Base-by-base conservation (phyloP, 2,113 vertebrate genomes). In the Tauraco erythrolophus region DNA sequence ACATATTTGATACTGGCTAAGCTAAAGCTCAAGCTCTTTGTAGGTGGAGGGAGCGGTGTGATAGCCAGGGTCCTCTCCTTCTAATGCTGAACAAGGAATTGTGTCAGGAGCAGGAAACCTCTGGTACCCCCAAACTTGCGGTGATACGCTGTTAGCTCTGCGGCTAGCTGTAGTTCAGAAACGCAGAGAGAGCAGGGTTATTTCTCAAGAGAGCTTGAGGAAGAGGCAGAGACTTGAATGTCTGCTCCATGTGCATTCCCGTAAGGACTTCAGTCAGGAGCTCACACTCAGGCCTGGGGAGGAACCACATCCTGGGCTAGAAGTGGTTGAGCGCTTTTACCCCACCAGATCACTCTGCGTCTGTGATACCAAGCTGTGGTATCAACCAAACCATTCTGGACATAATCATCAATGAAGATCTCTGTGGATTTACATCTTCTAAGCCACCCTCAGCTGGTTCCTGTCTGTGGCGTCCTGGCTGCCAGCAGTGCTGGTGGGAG, bases 91-190 rank as follows among this genome's bases (percentile, higher is more conserved):
- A 7, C 17, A 74, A 76, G 11, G 46, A 79, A n/a, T 19, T 37
- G 5, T 11, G 27, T 37, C 24, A 53, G 43, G 18, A 74, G n/a
- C 66, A 75, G 46, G 11, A 70, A 62, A n/a, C 30, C 8, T 18
- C 37, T 24, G 15, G 7, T n/a, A 41, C 21, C 14, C 3, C 23
- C 48, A 58, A 28, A 60, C 17, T 77, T 10, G 0, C 0, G 3
- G 45, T 10, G 27, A 10, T 9, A 13, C 7, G 35, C 37, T 48
- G 5, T 12, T 60, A 37, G 30, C 31, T 57, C 17, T 53, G 50
- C 16, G 21, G 19, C 56, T 23, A 48, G 14, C 33, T 51, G 56
- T 15, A 18, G 28, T 68, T 94, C 39, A 68, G 45, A 74, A 48
- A 78, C 45, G 8, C n/a, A 48, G 45, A 60, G 62, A 57, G 31